phyloP scores from a whole-genome alignment of 2,888 invertebrate species.

The Cremastobaeus sp. region DNA sequence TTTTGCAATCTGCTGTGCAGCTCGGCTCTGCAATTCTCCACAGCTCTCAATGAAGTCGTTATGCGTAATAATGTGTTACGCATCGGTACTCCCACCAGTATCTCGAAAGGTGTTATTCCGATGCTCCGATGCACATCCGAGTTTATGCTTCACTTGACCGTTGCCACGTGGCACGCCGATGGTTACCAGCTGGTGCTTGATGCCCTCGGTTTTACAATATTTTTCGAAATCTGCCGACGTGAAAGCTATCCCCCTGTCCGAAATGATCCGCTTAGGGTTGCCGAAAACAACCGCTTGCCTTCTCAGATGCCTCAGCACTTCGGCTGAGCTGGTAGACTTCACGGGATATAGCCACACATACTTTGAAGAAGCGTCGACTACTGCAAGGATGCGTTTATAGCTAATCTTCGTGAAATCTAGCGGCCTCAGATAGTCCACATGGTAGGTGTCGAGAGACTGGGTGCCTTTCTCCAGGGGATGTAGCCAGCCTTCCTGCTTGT shows the following conservation, averaged over 20 bases:
- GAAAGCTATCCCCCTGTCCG: background rate
- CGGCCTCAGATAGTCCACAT: constrained; percentile 4
- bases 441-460: background rate
- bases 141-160: too few species aligned
- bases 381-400: background rate
- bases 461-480: background rate
- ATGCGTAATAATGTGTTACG: too few species aligned
- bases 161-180: background rate
- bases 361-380: constrained; percentile 6
- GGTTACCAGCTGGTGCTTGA: background rate
- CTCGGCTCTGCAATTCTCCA: too few species aligned
- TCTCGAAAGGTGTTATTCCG: too few species aligned
- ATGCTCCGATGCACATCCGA: too few species aligned
- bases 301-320: background rate
- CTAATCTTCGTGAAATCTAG: background rate
- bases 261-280: too few species aligned
- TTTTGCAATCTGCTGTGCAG: too few species aligned
- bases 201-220: background rate
- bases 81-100: too few species aligned
- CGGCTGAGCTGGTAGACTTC: constrained; percentile 1
- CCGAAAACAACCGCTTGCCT: constrained; percentile 1
- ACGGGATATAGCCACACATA: background rate
- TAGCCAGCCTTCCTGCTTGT: background rate
- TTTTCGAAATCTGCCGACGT: too few species aligned
- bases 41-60: too few species aligned